Evolutionary conservation across 2,797 vertebrate species (phyloP).

Genomic region (Eulemur albifrons): DNA sequence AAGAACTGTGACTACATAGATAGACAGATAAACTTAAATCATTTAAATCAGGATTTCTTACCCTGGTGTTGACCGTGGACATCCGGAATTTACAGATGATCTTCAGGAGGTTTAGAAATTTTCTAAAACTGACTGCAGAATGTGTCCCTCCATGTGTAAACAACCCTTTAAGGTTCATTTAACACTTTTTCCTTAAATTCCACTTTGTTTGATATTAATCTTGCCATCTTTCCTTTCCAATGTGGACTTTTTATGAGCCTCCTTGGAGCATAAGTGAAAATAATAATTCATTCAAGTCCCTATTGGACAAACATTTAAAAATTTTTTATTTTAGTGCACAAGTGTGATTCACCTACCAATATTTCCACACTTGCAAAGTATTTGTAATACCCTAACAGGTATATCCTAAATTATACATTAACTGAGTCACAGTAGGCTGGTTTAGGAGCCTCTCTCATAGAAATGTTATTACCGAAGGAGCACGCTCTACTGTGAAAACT

Average conservation of each 20-base stretch:
- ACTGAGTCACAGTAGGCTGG: background rate
- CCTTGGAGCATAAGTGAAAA: background rate
- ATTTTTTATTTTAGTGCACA: background rate
- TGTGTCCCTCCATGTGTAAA: background rate
- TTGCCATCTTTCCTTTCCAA: background rate
- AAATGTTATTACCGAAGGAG: background rate
- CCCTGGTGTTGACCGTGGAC: background rate
- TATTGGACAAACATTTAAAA: background rate
- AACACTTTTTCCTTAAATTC: background rate
- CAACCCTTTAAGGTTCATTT: background rate
- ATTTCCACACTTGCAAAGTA: background rate
- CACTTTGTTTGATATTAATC: constrained; percentile 4
- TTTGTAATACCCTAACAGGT: background rate
- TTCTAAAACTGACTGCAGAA: background rate
- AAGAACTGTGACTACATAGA: background rate
- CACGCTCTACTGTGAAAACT: too few species aligned
- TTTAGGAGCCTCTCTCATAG: constrained; percentile 15
- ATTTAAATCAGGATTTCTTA: background rate
- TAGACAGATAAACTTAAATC: background rate
- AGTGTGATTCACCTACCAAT: background rate
- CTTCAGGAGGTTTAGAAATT: background rate
- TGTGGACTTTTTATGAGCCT: constrained; percentile 2
- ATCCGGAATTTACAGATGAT: background rate
- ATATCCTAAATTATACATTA: background rate
- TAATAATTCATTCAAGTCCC: constrained; percentile 11